A percentile compares a stretch with the other conserved stretches of the same genome.
These are phyloP conservation scores for Gallinago paraguaiae DNA, from an alignment of 2,113 vertebrate species.

Conservation along the genomic window DNA sequence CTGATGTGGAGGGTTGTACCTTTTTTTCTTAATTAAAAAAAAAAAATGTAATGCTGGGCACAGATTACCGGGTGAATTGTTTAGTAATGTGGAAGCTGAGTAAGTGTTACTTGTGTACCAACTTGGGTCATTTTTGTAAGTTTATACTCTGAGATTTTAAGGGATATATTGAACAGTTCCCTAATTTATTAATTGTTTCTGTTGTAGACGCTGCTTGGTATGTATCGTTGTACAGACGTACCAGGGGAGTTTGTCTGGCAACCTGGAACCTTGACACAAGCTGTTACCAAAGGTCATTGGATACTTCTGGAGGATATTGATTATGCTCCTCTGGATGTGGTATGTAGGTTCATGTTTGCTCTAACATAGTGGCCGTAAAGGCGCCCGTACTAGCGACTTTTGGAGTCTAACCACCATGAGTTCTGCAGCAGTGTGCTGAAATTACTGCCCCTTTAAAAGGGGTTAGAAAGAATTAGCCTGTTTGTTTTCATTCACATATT, in stretches of 20 bases:
- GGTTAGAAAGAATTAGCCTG: background rate
- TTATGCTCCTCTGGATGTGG: slow-evolving; percentile 95
- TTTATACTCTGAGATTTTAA: background rate
- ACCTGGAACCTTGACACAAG: slow-evolving; percentile 91
- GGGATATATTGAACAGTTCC: background rate
- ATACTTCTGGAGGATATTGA: slow-evolving; percentile 97
- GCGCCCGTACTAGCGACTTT: background rate
- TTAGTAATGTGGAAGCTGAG: background rate
- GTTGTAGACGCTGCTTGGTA: slow-evolving; percentile 88
- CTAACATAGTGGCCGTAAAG: background rate
- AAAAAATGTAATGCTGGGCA: background rate
- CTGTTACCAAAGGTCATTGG: slow-evolving; percentile 90
- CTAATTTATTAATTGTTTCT: background rate
- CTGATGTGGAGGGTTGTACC: background rate
- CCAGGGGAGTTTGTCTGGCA: slow-evolving; percentile 98
- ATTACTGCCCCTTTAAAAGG: background rate
- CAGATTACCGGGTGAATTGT: background rate
- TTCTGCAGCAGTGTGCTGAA: background rate
- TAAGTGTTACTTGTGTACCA: background rate
- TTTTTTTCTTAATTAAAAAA: background rate
- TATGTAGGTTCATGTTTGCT: slow-evolving; percentile 59
- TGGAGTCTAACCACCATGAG: background rate
- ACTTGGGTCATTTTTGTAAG: fast-evolving
- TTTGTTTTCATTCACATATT: fast-evolving
- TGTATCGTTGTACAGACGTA: slow-evolving; percentile 95